Conservation (phyloP, 2,797 vertebrate genomes). For the Pteropus rufus region DNA sequence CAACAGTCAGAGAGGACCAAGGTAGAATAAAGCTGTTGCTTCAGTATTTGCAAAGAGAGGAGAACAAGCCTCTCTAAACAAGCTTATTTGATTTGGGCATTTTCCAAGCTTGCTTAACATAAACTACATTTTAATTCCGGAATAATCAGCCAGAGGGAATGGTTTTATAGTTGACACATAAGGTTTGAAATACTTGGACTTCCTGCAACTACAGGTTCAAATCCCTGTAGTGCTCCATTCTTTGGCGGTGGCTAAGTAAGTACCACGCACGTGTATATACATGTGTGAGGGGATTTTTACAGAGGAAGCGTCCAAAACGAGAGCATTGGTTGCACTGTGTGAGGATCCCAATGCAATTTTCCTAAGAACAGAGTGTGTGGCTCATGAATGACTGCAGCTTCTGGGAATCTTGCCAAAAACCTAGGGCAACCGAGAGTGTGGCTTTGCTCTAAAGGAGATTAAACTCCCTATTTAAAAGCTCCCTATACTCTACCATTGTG, state of each 20-base stretch:
- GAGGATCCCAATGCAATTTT: constrained; percentile 67
- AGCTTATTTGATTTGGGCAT: constrained; percentile 69
- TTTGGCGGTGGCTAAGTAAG: constrained; percentile 47
- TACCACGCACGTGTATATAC: not conserved
- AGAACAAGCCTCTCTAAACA: constrained; percentile 53
- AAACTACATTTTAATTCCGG: constrained; percentile 66
- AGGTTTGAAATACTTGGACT: constrained; percentile 63
- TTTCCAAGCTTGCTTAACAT: constrained; percentile 67
- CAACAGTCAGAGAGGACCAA: not conserved
- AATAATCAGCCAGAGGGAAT: constrained; percentile 64
- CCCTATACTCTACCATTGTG: constrained; percentile 72
- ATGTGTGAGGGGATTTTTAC: constrained; percentile 56
- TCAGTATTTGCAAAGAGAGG: not conserved
- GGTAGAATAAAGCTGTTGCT: not conserved
- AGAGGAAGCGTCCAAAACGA: constrained; percentile 47
- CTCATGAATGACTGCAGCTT: constrained; percentile 72
- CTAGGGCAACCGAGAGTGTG: constrained; percentile 66
- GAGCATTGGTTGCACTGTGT: constrained; percentile 54
- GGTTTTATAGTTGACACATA: constrained; percentile 53
- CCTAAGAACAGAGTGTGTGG: constrained; percentile 65
- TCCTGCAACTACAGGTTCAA: constrained; percentile 63
- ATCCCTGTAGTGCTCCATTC: constrained; percentile 52
- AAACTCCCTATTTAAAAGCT: constrained; percentile 75
- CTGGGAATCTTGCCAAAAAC: constrained; percentile 79
- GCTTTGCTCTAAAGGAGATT: constrained; percentile 78